Conservation (phyloP, 2,797 vertebrate species). For the Manis pentadactyla region DNA sequence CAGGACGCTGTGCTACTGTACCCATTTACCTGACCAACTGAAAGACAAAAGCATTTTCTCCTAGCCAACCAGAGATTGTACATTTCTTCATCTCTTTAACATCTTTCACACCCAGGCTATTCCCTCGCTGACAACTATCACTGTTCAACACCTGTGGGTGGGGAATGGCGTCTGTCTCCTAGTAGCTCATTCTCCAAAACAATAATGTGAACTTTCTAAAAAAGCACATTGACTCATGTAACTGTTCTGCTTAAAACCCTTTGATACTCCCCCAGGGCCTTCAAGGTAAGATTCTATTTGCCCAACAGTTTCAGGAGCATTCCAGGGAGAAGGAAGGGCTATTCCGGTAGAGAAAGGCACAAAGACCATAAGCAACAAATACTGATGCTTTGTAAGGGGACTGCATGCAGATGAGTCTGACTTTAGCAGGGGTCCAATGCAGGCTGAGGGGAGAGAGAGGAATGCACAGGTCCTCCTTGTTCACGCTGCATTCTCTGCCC, state of each 20-base stretch:
- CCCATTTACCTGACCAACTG: not conserved
- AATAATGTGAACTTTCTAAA: not conserved
- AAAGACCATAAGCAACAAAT: not conserved
- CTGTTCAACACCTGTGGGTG: not conserved
- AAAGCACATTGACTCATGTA: not conserved
- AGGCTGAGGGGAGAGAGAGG: not conserved
- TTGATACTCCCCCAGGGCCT: not conserved
- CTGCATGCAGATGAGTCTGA: not conserved
- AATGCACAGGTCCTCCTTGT: not conserved
- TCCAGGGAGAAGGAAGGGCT: not conserved
- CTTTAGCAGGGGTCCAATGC: rapidly evolving
- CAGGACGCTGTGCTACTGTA: not conserved
- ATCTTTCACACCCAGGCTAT: not conserved
- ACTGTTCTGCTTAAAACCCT: not conserved
- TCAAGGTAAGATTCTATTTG: not conserved
- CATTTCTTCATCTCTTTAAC: not conserved
- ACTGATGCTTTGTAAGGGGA: not conserved
- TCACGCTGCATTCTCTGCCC: not conserved
- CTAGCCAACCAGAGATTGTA: not conserved
- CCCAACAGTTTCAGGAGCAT: not conserved
- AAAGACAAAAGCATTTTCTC: not conserved
- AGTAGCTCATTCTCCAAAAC: not conserved
- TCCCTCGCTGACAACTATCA: not conserved
- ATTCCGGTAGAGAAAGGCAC: not conserved
- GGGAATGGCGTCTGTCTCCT: not conserved